A percentile compares a stretch with the other conserved stretches of the same genome.
Evolutionary conservation across 2,113 vertebrate species (phyloP).

Genomic region (Chloebia gouldiae): DNA sequence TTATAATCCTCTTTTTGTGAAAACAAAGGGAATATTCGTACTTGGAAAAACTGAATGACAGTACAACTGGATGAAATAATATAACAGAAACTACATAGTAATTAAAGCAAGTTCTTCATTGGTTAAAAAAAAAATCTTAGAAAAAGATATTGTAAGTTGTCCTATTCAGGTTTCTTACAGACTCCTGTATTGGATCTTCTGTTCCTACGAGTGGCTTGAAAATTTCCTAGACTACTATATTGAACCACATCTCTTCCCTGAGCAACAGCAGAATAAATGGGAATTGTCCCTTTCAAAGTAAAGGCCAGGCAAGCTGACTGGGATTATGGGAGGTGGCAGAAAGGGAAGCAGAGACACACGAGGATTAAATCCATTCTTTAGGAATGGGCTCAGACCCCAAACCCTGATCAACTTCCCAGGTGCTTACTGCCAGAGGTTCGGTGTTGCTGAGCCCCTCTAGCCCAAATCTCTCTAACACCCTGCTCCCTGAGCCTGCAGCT

Average conservation of each 20-base stretch:
- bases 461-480: not conserved
- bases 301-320: not conserved
- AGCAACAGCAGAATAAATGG: not conserved
- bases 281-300: not conserved
- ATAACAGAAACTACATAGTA: not conserved
- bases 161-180: not conserved
- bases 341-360: not conserved
- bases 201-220: not conserved
- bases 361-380: not conserved
- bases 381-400: accelerated
- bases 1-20: not conserved
- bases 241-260: not conserved
- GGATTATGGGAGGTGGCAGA: not conserved
- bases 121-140: not conserved
- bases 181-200: not conserved
- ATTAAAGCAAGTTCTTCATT: not conserved
- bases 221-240: not conserved
- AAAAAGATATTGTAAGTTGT: not conserved
- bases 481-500: not conserved
- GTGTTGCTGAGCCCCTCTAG: not conserved
- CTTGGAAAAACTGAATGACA: not conserved
- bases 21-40: not conserved
- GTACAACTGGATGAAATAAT: not conserved
- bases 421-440: not conserved
- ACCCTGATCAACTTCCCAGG: accelerated